Base-by-base conservation (phyloP, 2,888 invertebrate species). In the Hyppa rectilinea region DNA sequence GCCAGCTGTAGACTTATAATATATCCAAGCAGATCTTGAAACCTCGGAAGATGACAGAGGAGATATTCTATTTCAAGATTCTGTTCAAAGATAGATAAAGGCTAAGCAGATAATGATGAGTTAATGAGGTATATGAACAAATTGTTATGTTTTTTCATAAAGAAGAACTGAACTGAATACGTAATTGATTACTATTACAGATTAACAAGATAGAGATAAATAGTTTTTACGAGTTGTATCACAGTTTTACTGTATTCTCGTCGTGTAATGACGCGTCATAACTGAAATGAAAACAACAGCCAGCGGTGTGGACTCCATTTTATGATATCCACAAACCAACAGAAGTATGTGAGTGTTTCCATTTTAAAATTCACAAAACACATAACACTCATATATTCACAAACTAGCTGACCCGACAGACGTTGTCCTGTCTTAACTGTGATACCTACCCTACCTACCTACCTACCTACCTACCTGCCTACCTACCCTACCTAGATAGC, bases 311-410 rank as follows among this genome's bases (percentile, higher is more conserved):
- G 53, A 14, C 20, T 67, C 7, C 1, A 17, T 45, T 61, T 71
- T 38, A 58, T 64, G 50, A n/a, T 14, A 31, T 29, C 23, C 26
- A 31, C 36, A 45, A 52, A 65, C 50, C 61, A 64, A 47, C 40
- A 61, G n/a, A 75, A 31, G 50, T 47, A 12, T 47, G 29, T 47
- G 29, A 43, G 4, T 55, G 38, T 55, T 72, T 55, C 31, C 14
- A 55, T 67, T 59, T 60, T 47, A 45, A 29, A 52, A 62, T 40
- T 12, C 29, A 40, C 29, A 26, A 50, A 61, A 52, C n/a, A 65
- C 17, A 38, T 50, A 63, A 47, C 45, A 47, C 12, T 31, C 23
- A 38, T 63, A 45, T 49, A 66, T 59, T 20, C 12, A 56, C 45
- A n/a, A n/a, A n/a, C n/a, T n/a, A n/a, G n/a, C n/a, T n/a, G n/a